Evolutionary conservation across 2,888 invertebrate species (phyloP).

Genomic region (Balanococcus diminutus): DNA sequence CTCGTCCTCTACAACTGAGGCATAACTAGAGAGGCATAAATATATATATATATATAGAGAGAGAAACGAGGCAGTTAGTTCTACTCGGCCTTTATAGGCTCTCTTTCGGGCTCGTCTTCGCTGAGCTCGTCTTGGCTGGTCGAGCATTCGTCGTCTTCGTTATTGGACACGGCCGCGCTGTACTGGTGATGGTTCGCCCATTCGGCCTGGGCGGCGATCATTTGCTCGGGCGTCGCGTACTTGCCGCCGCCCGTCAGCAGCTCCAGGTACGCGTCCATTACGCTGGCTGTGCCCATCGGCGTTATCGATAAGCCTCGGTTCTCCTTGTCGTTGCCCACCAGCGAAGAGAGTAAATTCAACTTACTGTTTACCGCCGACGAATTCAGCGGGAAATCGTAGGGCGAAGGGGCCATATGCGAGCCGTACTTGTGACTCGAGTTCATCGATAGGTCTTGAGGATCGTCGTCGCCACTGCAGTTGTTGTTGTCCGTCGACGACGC

Average conservation of each 20-base stretch:
- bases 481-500: slow-evolving; percentile 75
- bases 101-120: slow-evolving; percentile 34
- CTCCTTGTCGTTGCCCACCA: slow-evolving; percentile 33
- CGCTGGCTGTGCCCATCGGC: not conserved
- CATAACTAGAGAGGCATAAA: not conserved
- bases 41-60: not conserved
- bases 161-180: not conserved
- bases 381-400: slow-evolving; percentile 48
- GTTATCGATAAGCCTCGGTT: slow-evolving; percentile 44
- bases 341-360: not conserved
- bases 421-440: slow-evolving; percentile 63
- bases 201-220: slow-evolving; percentile 31
- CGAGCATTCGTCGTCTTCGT: slow-evolving; percentile 42
- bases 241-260: slow-evolving; percentile 5
- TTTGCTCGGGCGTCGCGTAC: not conserved
- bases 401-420: slow-evolving; percentile 62
- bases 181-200: slow-evolving; percentile 19
- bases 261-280: not conserved
- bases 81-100: slow-evolving; percentile 39
- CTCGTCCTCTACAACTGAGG: not conserved
- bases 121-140: slow-evolving; percentile 34
- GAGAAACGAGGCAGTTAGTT: slow-evolving; percentile 11
- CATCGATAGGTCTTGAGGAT: slow-evolving; percentile 82
- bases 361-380: slow-evolving; percentile 35
- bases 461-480: slow-evolving; percentile 78